Conservation (phyloP, 2,797 vertebrate genomes). For the Mormyrops attenuatus region DNA sequence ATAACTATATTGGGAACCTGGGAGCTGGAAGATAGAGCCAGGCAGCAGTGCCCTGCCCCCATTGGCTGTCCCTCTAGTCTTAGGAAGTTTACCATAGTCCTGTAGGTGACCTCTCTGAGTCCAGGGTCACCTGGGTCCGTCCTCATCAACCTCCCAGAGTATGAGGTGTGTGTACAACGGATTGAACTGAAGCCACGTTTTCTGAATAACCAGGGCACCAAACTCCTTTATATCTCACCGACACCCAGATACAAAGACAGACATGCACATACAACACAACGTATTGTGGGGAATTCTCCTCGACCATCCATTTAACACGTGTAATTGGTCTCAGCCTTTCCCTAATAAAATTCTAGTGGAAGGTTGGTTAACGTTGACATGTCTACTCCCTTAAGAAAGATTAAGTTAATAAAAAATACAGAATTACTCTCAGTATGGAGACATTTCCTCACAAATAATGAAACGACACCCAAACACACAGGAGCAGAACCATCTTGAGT, state of each 20-base stretch:
- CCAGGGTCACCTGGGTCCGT: neutral
- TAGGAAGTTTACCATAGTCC: neutral
- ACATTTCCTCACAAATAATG: neutral
- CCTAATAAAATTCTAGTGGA: neutral
- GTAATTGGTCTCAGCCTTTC: neutral
- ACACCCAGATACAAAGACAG: slow-evolving; percentile 25
- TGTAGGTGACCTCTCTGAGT: neutral
- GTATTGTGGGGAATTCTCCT: neutral
- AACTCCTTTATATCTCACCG: slow-evolving; percentile 12
- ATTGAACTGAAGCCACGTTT: neutral
- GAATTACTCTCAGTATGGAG: neutral
- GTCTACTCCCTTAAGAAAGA: neutral
- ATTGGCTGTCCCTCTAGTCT: neutral
- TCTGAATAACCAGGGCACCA: neutral
- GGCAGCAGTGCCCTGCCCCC: neutral
- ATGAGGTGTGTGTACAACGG: neutral
- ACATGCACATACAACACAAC: slow-evolving; percentile 3
- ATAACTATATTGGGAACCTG: neutral
- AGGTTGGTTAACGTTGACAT: neutral
- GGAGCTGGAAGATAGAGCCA: neutral
- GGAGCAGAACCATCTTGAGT: neutral
- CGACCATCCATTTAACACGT: neutral
- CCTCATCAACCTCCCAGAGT: neutral
- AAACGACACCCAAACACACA: neutral
- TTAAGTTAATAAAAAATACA: neutral